These are phyloP conservation scores for Drosophila quadrilineata DNA, from an alignment of 1,140 invertebrate genomes.

Conservation along the genomic window DNA sequence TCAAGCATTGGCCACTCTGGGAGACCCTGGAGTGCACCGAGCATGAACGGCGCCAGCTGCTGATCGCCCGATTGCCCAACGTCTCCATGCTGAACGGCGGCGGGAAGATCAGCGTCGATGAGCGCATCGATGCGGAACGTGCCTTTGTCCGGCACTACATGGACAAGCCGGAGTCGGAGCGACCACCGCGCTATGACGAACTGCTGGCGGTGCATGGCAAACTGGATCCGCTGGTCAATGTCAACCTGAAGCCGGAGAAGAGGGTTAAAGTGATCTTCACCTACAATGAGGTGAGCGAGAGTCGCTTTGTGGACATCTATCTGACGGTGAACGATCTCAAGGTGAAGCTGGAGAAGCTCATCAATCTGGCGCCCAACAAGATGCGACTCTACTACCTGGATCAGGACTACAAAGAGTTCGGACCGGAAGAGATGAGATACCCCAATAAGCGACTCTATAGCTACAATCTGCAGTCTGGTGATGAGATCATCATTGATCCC, in stretches of 20 bases:
- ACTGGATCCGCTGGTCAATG: constrained; percentile 91
- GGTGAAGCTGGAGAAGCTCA: constrained; percentile 88
- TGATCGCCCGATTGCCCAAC: constrained; percentile 93
- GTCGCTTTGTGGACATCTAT: constrained; percentile 89
- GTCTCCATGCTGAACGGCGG: constrained; percentile 93
- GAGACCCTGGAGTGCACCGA: constrained; percentile 91
- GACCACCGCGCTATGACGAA: constrained; percentile 91
- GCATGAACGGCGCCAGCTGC: constrained; percentile 91
- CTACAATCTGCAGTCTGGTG: constrained; percentile 94
- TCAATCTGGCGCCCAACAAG: constrained; percentile 89
- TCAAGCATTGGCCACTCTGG: constrained; percentile 87
- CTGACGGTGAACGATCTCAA: constrained; percentile 90
- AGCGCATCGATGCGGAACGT: constrained; percentile 95
- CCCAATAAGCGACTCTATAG: constrained; percentile 94
- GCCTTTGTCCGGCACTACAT: constrained; percentile 96
- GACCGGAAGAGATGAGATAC: constrained; percentile 93
- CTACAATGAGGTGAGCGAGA: constrained; percentile 88
- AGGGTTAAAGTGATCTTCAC: constrained; percentile 91
- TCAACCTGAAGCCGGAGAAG: constrained; percentile 92
- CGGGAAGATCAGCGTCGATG: constrained; percentile 90
- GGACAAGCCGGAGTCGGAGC: constrained; percentile 90
- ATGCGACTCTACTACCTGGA: constrained; percentile 94
- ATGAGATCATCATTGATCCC: constrained; percentile 94
- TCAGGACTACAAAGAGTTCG: constrained; percentile 87
- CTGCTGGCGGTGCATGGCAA: constrained; percentile 91